Evolutionary conservation across 1,140 invertebrate genomes (phyloP).

Genomic region (Caenorhabditis brenneri): DNA sequence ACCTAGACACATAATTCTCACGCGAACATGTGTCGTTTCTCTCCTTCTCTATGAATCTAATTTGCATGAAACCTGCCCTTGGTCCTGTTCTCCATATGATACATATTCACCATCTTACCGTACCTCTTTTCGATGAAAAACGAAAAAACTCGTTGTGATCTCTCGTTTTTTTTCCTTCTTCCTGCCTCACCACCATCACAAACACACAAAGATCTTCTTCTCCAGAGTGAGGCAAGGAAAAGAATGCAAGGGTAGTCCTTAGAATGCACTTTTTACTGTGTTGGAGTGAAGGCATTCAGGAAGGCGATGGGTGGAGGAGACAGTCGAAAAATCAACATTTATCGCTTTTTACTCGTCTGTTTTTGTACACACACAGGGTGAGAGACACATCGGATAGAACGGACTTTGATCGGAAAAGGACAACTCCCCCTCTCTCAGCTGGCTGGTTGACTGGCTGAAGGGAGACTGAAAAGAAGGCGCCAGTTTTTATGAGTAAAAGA

Average conservation of each 20-base stretch:
- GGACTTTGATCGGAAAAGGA: conserved; percentile 40
- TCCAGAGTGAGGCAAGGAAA: background rate
- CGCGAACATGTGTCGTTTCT: background rate
- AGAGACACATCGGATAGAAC: background rate
- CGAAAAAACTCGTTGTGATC: conserved; percentile 13
- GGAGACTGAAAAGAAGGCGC: background rate
- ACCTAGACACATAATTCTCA: background rate
- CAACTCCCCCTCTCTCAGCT: conserved; percentile 43
- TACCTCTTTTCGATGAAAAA: background rate
- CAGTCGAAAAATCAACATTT: background rate
- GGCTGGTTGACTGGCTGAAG: background rate
- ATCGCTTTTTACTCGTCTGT: background rate
- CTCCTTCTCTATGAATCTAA: background rate
- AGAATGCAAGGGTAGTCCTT: background rate
- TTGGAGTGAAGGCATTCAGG: background rate
- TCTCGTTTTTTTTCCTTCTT: background rate
- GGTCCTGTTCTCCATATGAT: background rate
- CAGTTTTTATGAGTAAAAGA: background rate
- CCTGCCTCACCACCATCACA: background rate
- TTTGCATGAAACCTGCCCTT: conserved; percentile 31
- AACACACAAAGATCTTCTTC: background rate
- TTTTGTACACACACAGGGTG: conserved; percentile 4
- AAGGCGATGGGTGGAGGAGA: background rate
- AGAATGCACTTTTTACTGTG: conserved; percentile 13
- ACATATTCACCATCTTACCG: background rate